Evolutionary conservation across 2,797 vertebrate species (phyloP).

Genomic region (Limosa lapponica): DNA sequence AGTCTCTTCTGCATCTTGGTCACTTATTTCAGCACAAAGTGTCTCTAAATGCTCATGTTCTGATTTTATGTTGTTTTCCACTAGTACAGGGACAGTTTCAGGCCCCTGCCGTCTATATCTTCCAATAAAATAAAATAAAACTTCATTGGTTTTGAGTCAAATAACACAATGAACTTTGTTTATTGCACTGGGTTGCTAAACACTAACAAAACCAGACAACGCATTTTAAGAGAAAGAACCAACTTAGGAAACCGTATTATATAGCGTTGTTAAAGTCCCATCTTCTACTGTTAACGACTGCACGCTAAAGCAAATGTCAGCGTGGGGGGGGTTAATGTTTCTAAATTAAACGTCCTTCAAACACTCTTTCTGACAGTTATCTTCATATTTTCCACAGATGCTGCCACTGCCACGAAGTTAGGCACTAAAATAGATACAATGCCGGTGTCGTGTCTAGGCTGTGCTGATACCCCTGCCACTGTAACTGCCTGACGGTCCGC

Average conservation of each 20-base stretch:
- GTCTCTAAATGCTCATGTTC: not conserved
- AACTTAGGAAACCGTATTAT: not conserved
- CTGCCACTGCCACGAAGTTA: slow-evolving; percentile 6
- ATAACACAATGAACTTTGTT: not conserved
- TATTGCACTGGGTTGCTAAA: not conserved
- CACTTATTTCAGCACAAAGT: not conserved
- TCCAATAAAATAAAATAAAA: not conserved
- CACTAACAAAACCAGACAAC: not conserved
- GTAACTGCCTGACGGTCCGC: not conserved
- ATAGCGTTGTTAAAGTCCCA: not conserved
- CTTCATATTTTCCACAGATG: slow-evolving; percentile 49
- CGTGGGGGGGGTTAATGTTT: not conserved
- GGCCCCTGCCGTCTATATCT: not conserved
- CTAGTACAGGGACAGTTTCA: not conserved
- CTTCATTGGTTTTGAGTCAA: not conserved
- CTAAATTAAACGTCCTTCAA: slow-evolving; percentile 41
- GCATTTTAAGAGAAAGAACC: not conserved
- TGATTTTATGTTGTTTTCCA: not conserved
- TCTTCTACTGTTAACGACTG: slow-evolving; percentile 6
- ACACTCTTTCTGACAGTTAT: slow-evolving; percentile 38
- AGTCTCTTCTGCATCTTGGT: not conserved
- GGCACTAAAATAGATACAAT: slow-evolving; percentile 34
- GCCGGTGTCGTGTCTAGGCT: not conserved
- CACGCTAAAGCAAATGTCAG: not conserved
- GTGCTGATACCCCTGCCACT: slow-evolving; percentile 12